Base-by-base conservation (phyloP, 30 jellyfish, hydroid and myxozoan species). In the Aurelia sp. region DNA sequence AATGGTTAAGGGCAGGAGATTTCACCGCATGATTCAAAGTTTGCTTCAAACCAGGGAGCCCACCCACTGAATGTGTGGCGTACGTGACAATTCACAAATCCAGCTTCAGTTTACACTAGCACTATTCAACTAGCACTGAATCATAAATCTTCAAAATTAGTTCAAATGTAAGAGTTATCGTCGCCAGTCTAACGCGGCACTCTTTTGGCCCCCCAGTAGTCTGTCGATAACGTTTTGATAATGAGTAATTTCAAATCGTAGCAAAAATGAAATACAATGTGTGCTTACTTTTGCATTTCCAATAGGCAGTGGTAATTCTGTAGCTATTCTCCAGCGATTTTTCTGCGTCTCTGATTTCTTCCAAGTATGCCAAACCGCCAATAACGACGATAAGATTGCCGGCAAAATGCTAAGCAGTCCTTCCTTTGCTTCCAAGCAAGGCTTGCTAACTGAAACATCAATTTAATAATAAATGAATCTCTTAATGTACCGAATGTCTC, bases 301-400 rank as follows among this genome's bases (percentile, higher is more conserved):
- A 51, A 91, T 80, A 23, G 96, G 90, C 31, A 92, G 61, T 17
- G 93, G 93, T 13, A 64, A 55, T 69, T 86, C 88, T 15, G 85
- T 51, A 16, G 79, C 90, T 18, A 86, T 71, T 20, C 58, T 65
- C 70, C 87, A 85, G 33, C 89, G 87, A 44, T 61, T 18, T 19
- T 31, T 62, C 31, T 63, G 79, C 23, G 91, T 69, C 3, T 78
- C 87, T 1, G 91, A 37, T 15, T 60, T 48, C 51, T 73, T 81
- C 98, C 98, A 93, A 7, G 83, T 91, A 63, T 78, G 91, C 98
- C 98, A 93, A 20, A 90, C 93, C 15, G 79, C 31, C 19, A 86
- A 72, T 35, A 93, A 59, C 10, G 98, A 86, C 16, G 96, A 59
- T 4, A 93, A 69, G 50, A 93, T 84, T 16, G 96, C 76, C 22